phyloP scores from a whole-genome alignment of 2,113 vertebrate genomes.

The Bubo blakistoni region DNA sequence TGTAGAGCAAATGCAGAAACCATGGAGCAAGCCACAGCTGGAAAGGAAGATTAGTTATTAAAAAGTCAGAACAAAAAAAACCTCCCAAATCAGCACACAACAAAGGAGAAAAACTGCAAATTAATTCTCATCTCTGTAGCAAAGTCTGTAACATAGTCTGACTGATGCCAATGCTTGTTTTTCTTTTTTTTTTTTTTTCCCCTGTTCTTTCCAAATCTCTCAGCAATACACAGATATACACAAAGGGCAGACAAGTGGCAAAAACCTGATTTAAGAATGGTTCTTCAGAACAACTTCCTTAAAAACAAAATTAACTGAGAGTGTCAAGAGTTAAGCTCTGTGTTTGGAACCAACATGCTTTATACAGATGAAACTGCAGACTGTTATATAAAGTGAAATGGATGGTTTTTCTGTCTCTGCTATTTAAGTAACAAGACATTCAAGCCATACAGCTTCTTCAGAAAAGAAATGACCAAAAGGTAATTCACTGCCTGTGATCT shows the following conservation, averaged over 20 bases:
- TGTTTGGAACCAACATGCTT: background rate
- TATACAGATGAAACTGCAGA: background rate
- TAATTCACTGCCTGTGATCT: background rate
- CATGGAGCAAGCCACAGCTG: background rate
- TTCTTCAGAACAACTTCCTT: background rate
- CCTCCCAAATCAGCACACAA: background rate
- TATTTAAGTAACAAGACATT: background rate
- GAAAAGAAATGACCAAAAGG: background rate
- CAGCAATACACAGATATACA: background rate
- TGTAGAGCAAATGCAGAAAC: conserved; percentile 9
- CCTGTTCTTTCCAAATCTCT: background rate
- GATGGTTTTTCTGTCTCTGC: background rate
- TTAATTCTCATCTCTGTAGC: conserved; percentile 7
- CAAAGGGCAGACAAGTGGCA: background rate
- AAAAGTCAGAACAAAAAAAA: conserved; percentile 37
- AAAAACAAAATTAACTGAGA: conserved; percentile 2
- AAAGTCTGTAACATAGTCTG: background rate
- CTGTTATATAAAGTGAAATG: background rate
- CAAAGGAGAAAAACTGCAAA: conserved; percentile 39
- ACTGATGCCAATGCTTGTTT: background rate
- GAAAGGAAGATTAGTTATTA: conserved; percentile 23
- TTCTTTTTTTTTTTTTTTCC: background rate
- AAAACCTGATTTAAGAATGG: conserved; percentile 11
- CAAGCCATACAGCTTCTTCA: background rate
- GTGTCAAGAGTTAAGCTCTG: background rate